Percentiles rank a stretch among this genome's conserved stretches.
phyloP scores from a whole-genome alignment of 2,888 invertebrate species.

The Drosophila paramelanica region DNA sequence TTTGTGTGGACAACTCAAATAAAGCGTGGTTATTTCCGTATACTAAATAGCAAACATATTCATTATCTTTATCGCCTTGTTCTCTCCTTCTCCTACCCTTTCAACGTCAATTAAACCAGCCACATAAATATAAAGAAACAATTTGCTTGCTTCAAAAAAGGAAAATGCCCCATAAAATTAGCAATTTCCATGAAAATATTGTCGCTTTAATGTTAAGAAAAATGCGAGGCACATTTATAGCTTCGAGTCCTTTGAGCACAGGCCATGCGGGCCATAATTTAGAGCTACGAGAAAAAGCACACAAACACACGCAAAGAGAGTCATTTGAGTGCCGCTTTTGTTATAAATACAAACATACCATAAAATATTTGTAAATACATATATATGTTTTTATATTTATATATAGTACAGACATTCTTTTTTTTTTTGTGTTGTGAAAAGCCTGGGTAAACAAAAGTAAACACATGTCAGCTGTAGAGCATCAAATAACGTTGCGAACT shows the following conservation, averaged over 20 bases:
- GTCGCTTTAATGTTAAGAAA: constrained; percentile 69
- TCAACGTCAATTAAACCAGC: constrained; percentile 63
- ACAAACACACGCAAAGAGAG: constrained; percentile 33
- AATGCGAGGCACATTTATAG: constrained; percentile 68
- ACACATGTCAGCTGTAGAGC: constrained; percentile 67
- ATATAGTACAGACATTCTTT: constrained; percentile 18
- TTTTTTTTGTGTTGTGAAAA: constrained; percentile 17
- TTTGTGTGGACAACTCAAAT: not conserved
- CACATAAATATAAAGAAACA: constrained; percentile 71
- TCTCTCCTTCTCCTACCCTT: constrained; percentile 1
- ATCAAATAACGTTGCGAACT: constrained; percentile 50
- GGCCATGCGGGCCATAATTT: constrained; percentile 65
- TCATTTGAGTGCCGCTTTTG: constrained; percentile 71
- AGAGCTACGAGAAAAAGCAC: constrained; percentile 34
- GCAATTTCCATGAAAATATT: constrained; percentile 74
- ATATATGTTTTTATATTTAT: constrained; percentile 2
- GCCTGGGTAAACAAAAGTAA: constrained; percentile 62
- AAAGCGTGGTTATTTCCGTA: constrained; percentile 6
- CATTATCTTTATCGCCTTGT: constrained; percentile 60
- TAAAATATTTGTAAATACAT: constrained; percentile 36
- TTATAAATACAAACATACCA: constrained; percentile 63
- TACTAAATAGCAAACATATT: constrained; percentile 31
- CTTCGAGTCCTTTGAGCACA: constrained; percentile 42
- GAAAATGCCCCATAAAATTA: constrained; percentile 53
- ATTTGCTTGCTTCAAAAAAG: constrained; percentile 40